Base-by-base conservation (phyloP, 2,113 vertebrate genomes). In the Sarotherodon lohbergeri region DNA sequence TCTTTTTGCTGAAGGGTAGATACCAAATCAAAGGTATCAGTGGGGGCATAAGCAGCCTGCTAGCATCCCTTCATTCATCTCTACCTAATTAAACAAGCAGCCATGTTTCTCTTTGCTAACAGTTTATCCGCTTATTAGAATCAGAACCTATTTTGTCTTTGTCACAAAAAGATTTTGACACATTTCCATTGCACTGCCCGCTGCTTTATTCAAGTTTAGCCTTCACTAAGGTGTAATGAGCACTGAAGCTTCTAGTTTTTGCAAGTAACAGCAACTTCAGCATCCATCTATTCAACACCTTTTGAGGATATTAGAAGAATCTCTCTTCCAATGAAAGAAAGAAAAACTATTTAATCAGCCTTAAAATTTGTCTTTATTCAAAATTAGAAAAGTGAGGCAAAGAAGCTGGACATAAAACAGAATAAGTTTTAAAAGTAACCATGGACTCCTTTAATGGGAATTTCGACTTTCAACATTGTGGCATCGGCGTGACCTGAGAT, bases 21-120 rank as follows among this genome's bases (percentile, higher is more conserved):
- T 24, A 41, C 76, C 46, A 80, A 84, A 89, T 92, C 87, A 90
- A 87, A 92, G 79, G 52, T 56, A 39, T 22, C 17, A 3, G 36
- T 76, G 24, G 63, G 83, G 81, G 89, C 85, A 48, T 17, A 12
- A 73, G 46, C 85, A 80, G 41, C 39, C n/a, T 43, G 32, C 54
- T 79, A 22, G 79, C 84, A 34, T 50, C 41, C 3, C 24, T 17
- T n/a, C 46, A 55, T 86, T 86, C 16, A 84, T 81, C 24, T 55
- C 27, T 41, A 46, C 46, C 34, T 41, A 54, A 83, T 68, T 54
- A 83, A 19, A 27, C 29, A 24, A 68, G 50, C 6, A 24, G 4
- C 63, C 8, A 3, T 9, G 17, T 59, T 73, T 56, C 16, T n/a
- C 32, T 59, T 68, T 81, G 61, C 22, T 78, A 80, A 61, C 10